Percentiles rank a stretch among this genome's conserved stretches.
These are phyloP conservation scores for Fukomys damarensis DNA, from an alignment of 2,113 vertebrate species.

Conservation along the genomic window DNA sequence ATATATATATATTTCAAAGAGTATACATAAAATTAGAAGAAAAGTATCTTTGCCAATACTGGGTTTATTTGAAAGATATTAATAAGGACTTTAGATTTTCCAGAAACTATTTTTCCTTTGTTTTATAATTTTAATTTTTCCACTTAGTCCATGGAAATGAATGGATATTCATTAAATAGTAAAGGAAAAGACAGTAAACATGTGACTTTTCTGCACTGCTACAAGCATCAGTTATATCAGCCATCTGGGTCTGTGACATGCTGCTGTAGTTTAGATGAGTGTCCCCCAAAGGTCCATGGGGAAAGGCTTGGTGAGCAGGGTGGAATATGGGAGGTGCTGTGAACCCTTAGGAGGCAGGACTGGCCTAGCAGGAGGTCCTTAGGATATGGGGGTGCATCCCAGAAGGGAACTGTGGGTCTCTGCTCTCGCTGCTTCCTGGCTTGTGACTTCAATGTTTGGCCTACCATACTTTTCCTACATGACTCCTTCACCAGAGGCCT, in stretches of 20 bases:
- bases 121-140: neutral
- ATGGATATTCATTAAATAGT: neutral
- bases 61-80: neutral
- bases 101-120: neutral
- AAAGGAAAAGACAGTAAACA: neutral
- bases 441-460: neutral
- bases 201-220: neutral
- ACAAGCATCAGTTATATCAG: neutral
- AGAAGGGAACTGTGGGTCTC: neutral
- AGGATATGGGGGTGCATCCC: neutral
- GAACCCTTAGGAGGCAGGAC: neutral
- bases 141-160: neutral
- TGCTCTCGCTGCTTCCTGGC: neutral
- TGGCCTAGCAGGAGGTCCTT: neutral
- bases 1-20: neutral
- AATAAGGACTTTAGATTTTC: neutral
- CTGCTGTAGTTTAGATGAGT: neutral
- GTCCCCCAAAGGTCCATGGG: neutral
- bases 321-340: neutral
- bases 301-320: no score
- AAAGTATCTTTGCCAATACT: neutral
- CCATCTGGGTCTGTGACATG: neutral
- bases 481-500: neutral
- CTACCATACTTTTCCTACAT: no score
- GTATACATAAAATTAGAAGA: neutral